Evolutionary conservation across 2,797 vertebrate species (phyloP).

Genomic region (Rhynchotus rufescens): DNA sequence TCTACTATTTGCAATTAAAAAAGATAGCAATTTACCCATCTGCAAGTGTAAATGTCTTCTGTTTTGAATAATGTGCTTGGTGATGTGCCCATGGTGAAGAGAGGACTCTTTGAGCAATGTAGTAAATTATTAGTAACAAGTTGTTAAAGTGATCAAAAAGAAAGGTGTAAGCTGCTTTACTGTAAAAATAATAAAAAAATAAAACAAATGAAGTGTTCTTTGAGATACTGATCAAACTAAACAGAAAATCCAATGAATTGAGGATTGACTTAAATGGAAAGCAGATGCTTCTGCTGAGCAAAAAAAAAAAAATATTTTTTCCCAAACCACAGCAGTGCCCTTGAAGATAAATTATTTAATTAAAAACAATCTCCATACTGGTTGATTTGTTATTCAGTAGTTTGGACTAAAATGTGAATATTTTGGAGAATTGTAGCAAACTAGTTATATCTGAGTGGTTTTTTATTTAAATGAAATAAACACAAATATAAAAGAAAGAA

Average conservation of each 20-base stretch:
- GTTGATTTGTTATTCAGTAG: neutral
- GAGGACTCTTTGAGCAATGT: neutral
- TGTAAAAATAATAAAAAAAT: neutral
- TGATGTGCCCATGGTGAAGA: neutral
- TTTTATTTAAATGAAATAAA: slow-evolving; percentile 5
- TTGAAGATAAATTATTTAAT: slow-evolving; percentile 2
- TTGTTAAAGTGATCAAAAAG: slow-evolving; percentile 15
- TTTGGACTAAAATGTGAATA: neutral
- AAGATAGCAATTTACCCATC: neutral
- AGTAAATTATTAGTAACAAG: slow-evolving; percentile 23
- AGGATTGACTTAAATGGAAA: neutral
- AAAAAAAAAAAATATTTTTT: neutral
- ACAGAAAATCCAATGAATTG: neutral
- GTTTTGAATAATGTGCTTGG: neutral
- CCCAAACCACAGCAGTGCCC: neutral
- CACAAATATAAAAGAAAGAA: neutral
- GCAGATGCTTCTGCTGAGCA: neutral
- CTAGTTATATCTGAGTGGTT: neutral
- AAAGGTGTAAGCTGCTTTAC: neutral
- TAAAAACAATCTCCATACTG: neutral
- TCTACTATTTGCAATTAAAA: neutral
- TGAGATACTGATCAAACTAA: slow-evolving; percentile 22
- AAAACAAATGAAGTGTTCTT: neutral
- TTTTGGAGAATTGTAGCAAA: slow-evolving; percentile 2
- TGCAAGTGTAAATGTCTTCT: neutral